Conservation (phyloP, 2,888 invertebrate genomes). For the Ichneumoninae sp. region DNA sequence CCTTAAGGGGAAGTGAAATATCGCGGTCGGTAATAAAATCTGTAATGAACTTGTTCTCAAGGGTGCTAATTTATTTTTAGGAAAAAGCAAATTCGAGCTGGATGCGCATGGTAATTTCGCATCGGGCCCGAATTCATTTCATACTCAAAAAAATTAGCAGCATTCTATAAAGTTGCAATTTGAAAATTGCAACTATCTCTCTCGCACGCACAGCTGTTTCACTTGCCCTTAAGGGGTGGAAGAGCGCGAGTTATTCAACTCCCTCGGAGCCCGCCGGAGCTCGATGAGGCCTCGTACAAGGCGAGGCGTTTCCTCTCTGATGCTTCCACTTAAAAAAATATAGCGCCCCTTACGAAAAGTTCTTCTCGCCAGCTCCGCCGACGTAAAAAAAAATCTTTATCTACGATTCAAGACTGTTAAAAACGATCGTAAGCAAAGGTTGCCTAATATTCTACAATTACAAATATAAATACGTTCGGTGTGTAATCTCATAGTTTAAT, state of each 20-base stretch:
- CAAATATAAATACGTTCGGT: conserved; percentile 24
- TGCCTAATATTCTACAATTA: conserved; percentile 29
- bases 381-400: not conserved
- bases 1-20: not conserved
- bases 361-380: not conserved
- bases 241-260: not conserved
- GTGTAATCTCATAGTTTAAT: conserved; percentile 46
- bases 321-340: conserved; percentile 1
- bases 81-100: no score
- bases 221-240: not conserved
- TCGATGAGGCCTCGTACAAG: not conserved
- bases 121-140: no score
- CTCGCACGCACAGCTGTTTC: no score
- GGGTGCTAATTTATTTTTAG: no score
- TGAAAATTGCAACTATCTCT: no score
- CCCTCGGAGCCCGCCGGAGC: not conserved
- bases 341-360: not conserved
- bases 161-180: no score
- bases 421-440: conserved; percentile 15
- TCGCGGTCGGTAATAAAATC: no score
- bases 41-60: no score
- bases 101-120: no score
- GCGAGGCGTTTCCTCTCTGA: not conserved
- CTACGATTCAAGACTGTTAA: not conserved
- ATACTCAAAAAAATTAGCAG: no score